phyloP scores from a whole-genome alignment of 1,140 invertebrate genomes.

The Pollicipes pollicipes region DNA sequence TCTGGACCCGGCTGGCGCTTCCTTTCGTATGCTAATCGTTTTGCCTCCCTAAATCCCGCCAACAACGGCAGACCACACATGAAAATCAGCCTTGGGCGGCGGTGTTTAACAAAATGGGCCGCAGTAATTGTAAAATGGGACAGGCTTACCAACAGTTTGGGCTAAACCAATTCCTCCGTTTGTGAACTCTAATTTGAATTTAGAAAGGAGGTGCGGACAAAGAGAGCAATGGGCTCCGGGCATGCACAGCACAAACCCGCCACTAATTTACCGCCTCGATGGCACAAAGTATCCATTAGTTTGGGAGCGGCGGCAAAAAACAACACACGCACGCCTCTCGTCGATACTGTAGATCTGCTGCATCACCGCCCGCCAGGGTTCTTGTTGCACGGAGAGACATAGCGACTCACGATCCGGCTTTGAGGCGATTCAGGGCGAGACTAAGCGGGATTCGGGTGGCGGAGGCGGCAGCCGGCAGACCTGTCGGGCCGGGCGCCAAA shows the following conservation, averaged over 20 bases:
- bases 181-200: neutral
- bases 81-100: neutral
- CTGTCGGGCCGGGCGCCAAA: neutral
- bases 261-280: neutral
- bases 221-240: neutral
- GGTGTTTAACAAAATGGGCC: neutral
- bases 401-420: no score
- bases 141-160: no score
- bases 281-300: neutral
- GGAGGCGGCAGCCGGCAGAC: no score
- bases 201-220: constrained; percentile 1
- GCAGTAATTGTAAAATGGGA: neutral
- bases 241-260: neutral
- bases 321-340: neutral
- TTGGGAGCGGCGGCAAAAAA: neutral
- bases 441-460: no score
- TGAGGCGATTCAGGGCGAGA: neutral
- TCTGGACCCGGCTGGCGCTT: neutral
- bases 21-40: neutral
- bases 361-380: neutral
- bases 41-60: neutral
- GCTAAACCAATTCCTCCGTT: neutral
- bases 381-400: neutral
- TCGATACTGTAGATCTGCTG: neutral
- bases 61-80: neutral